Conservation (phyloP, 2,797 vertebrate species). For the Peromyscus nudipes region DNA sequence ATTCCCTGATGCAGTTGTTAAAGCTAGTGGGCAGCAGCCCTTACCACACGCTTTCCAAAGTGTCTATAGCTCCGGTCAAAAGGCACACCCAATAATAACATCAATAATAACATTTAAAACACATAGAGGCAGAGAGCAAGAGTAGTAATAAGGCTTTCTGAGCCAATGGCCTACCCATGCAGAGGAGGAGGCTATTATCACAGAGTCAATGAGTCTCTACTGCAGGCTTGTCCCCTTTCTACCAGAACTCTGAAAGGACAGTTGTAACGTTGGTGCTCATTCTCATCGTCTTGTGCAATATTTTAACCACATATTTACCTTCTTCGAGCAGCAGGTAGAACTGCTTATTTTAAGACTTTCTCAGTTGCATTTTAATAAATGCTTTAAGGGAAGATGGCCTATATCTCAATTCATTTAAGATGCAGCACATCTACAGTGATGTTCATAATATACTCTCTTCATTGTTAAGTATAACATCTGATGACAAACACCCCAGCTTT, state of each 20-base stretch:
- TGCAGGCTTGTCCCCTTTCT: not conserved
- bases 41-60: not conserved
- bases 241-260: not conserved
- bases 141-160: not conserved
- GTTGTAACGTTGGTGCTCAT: not conserved
- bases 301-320: not conserved
- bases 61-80: slow-evolving; percentile 6
- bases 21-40: not conserved
- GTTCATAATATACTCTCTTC: slow-evolving; percentile 53
- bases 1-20: not conserved
- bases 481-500: slow-evolving; percentile 47
- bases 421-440: slow-evolving; percentile 31
- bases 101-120: slow-evolving; percentile 35
- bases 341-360: slow-evolving; percentile 32
- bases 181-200: not conserved
- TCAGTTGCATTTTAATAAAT: slow-evolving; percentile 39
- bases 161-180: not conserved
- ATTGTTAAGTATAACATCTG: slow-evolving; percentile 43
- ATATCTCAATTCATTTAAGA: slow-evolving; percentile 43
- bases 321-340: slow-evolving; percentile 41
- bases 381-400: slow-evolving; percentile 21
- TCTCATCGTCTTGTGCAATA: not conserved
- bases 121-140: not conserved
- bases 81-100: not conserved
- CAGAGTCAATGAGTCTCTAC: not conserved